A percentile compares a stretch with the other conserved stretches of the same genome.
phyloP scores from a whole-genome alignment of 2,113 vertebrate genomes.

The Toxostoma redivivum region DNA sequence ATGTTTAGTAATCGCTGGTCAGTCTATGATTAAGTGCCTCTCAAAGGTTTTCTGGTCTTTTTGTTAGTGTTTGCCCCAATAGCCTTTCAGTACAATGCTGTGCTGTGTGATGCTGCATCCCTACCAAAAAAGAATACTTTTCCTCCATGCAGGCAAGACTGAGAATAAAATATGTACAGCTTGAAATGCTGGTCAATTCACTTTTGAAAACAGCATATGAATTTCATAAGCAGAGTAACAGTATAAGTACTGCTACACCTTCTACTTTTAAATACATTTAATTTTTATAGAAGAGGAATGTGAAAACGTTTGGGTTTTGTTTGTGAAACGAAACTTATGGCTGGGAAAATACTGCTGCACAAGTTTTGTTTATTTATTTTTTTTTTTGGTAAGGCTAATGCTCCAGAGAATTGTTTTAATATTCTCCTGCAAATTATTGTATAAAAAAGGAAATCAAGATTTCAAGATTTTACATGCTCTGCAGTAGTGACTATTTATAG shows the following conservation, averaged over 20 bases:
- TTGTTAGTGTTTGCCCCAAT: background rate
- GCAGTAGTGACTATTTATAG: background rate
- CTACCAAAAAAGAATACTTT: background rate
- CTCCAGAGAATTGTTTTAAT: background rate
- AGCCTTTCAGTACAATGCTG: background rate
- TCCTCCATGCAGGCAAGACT: background rate
- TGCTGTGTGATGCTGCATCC: background rate
- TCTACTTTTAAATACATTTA: background rate
- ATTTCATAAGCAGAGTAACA: background rate
- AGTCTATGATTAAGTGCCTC: background rate
- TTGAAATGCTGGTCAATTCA: background rate
- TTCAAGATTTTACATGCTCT: background rate
- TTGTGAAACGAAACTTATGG: background rate
- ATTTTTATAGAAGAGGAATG: background rate
- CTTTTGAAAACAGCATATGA: background rate
- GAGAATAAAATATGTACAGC: background rate
- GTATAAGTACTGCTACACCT: background rate
- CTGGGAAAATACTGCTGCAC: background rate
- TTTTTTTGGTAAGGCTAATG: background rate
- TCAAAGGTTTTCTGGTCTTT: background rate
- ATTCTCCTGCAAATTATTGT: background rate
- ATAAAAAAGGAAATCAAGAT: background rate
- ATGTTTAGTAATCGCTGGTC: background rate
- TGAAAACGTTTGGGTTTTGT: background rate
- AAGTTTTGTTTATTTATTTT: background rate